phyloP scores from a whole-genome alignment of 2,113 vertebrate species.

The Tychaedon coryphoeus region DNA sequence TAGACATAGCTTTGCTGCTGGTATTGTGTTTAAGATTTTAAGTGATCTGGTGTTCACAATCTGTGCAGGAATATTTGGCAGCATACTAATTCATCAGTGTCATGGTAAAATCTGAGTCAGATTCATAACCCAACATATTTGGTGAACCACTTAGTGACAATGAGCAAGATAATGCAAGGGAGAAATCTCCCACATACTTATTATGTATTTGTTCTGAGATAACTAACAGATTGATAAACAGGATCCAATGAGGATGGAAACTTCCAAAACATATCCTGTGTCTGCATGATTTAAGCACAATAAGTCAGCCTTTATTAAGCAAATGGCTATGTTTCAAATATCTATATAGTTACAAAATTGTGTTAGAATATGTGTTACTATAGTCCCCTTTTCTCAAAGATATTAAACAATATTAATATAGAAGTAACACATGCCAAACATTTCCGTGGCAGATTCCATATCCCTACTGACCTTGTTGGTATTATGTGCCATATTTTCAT shows the following conservation, averaged over 20 bases:
- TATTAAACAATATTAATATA: background rate
- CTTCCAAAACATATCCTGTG: background rate
- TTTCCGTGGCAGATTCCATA: background rate
- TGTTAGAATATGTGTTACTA: background rate
- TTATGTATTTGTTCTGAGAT: background rate
- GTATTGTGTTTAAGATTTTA: background rate
- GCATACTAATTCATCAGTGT: background rate
- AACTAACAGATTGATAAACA: background rate
- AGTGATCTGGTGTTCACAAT: background rate
- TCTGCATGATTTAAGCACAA: background rate
- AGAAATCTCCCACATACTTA: background rate
- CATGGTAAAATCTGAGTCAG: background rate
- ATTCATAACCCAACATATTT: background rate
- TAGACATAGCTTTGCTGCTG: background rate
- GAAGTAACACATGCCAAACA: background rate
- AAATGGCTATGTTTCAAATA: background rate
- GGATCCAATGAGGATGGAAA: background rate
- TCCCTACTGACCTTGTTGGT: background rate
- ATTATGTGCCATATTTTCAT: constrained; percentile 11
- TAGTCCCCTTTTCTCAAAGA: background rate
- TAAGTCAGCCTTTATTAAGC: background rate
- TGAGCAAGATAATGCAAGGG: background rate
- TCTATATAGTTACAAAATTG: background rate
- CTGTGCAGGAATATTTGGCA: background rate
- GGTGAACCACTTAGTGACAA: background rate